A percentile compares a stretch with the other conserved stretches of the same genome.
phyloP scores from a whole-genome alignment of 2,888 invertebrate genomes.

The Microctonus hyperodae region DNA sequence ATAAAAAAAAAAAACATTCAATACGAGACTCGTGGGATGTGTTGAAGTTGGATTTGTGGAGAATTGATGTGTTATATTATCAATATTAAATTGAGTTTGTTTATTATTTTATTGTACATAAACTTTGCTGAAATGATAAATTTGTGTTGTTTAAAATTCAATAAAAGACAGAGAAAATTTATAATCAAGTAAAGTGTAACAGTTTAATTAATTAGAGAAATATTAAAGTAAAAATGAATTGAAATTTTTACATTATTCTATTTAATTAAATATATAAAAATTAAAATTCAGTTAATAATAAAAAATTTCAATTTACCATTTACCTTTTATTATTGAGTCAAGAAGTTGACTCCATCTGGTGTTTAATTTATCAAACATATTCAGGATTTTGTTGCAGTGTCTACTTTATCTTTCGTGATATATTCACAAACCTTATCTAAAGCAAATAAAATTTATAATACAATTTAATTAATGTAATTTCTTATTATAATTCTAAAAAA shows the following conservation, averaged over 20 bases:
- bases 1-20: background rate
- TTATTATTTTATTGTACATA: background rate
- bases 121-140: conserved; percentile 14
- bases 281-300: too few relatives aligned
- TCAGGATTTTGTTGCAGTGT: background rate
- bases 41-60: background rate
- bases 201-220: too few relatives aligned
- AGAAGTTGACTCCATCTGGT: conserved; percentile 6
- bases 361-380: background rate
- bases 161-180: too few relatives aligned
- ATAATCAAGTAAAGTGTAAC: too few relatives aligned
- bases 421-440: background rate
- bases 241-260: background rate
- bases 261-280: background rate
- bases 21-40: background rate
- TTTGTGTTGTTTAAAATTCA: background rate
- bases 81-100: background rate
- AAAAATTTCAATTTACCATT: background rate
- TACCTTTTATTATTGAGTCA: background rate
- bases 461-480: background rate
- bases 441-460: background rate
- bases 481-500: too few relatives aligned
- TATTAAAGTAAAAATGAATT: background rate
- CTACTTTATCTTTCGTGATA: conserved; percentile 8
- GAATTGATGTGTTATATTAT: background rate